Evolutionary conservation across 2,113 vertebrate species (phyloP), one percentile per base, ranked within the genome.

Genomic region (Archocentrus centrarchus): DNA sequence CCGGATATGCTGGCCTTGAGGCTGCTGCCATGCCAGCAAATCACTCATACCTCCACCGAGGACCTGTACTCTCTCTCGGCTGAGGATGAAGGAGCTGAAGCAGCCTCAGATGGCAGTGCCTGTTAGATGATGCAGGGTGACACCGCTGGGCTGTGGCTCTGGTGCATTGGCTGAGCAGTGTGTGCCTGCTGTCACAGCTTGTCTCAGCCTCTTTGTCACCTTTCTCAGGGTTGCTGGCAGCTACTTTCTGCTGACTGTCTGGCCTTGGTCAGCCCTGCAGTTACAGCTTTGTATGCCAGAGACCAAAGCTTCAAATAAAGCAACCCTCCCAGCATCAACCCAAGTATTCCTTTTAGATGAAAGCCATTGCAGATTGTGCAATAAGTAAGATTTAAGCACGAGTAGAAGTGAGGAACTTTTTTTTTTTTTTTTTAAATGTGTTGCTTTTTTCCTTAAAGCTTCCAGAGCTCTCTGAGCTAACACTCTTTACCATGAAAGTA

Each of bases 181-280:
- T 87, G 80, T 77, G 81, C 76, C 84, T n/a, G 66, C 90, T 93
- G 90, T 94, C 92, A 85, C 85, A 76, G 73, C 61, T 81, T 53
- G 76, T 94, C 89, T 91, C 86, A 75, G 64, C 86, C 85, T 92
- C 76, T 93, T 90, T 88, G 90, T 94, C 86, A 83, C 75, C 84
- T 83, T 86, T 77, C 87, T 87, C 64, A 2, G 80, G 66, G 82
- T 80, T 73, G 88, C 88, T 89, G 89, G 88, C 91, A 90, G 88
- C 82, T 66, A 55, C 87, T 85, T 87, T 93, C 90, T 93, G 87
- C 82, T 86, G 88, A 84, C 86, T 88, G 85, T 79, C 85, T 86
- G 75, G 79, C 77, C 81, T 61, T 32, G 64, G 66, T 80, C 7
- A 7, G 30, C 32, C 47, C 70, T 63, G 11, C 39, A 75, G 84